A percentile compares a stretch with the other conserved stretches of the same genome.
Evolutionary conservation across 2,113 vertebrate genomes (phyloP).

Genomic region (Engystomops pustulosus): DNA sequence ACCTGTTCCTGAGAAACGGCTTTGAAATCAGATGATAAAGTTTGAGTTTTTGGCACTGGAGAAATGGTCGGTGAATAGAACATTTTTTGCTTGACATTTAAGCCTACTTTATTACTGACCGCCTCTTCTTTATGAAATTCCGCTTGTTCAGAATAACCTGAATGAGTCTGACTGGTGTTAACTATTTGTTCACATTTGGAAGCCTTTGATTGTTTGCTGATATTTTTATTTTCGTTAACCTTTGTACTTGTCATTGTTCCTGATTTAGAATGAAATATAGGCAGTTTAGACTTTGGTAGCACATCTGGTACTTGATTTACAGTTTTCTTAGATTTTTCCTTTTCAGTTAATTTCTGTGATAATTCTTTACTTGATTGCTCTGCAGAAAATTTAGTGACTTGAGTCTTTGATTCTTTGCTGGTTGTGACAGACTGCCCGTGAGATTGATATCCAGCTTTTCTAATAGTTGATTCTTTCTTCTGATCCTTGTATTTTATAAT

Average conservation of each 20-base stretch:
- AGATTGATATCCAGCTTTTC: slow-evolving; percentile 23
- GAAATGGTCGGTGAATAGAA: slow-evolving; percentile 73
- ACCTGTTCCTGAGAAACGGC: slow-evolving; percentile 19
- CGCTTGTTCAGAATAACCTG: slow-evolving; percentile 8
- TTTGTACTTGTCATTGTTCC: neutral
- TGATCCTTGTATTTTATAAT: slow-evolving; percentile 55
- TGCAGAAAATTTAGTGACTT: slow-evolving; percentile 68
- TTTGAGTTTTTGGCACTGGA: slow-evolving; percentile 75
- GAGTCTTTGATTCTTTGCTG: slow-evolving; percentile 52
- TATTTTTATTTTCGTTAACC: slow-evolving; percentile 47
- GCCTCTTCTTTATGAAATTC: neutral
- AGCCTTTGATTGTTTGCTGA: neutral
- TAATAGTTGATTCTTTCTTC: slow-evolving; percentile 57
- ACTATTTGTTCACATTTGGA: slow-evolving; percentile 53
- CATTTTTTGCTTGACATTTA: slow-evolving; percentile 67
- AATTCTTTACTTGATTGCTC: slow-evolving; percentile 72
- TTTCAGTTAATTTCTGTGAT: slow-evolving; percentile 73
- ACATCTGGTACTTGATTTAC: slow-evolving; percentile 65
- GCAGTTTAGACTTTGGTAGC: slow-evolving; percentile 52
- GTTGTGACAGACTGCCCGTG: slow-evolving; percentile 24
- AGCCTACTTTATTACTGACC: slow-evolving; percentile 50
- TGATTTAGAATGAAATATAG: slow-evolving; percentile 49
- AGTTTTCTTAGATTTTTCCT: slow-evolving; percentile 67
- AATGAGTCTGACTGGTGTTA: neutral
- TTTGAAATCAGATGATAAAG: slow-evolving; percentile 71